Conservation (phyloP, 2,888 invertebrate genomes). For the Liodrosophila aerea region DNA sequence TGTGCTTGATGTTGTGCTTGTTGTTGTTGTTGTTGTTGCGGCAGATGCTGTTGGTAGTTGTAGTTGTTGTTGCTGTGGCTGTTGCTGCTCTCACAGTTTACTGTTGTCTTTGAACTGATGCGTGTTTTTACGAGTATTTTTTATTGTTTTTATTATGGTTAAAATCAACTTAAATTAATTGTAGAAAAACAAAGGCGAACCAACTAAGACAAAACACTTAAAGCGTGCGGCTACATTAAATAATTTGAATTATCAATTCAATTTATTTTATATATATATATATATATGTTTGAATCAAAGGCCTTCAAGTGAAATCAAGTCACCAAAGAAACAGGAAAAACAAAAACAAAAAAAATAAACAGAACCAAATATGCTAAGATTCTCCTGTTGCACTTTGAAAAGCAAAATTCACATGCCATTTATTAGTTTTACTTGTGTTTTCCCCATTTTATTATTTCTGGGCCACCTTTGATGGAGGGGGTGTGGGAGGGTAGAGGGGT, state of each 20-base stretch:
- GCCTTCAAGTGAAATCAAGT: slow-evolving; percentile 33
- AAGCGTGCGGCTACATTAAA: slow-evolving; percentile 74
- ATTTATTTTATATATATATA: no score
- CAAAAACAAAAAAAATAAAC: slow-evolving; percentile 17
- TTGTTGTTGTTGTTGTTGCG: slow-evolving; percentile 24
- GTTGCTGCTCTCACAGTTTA: slow-evolving; percentile 25
- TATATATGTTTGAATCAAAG: no score
- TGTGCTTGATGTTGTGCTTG: slow-evolving; percentile 16
- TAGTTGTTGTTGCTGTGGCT: slow-evolving; percentile 21
- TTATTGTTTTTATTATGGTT: slow-evolving; percentile 5
- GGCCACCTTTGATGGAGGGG: slow-evolving; percentile 6
- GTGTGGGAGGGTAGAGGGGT: not conserved
- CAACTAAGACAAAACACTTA: slow-evolving; percentile 47
- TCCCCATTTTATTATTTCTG: slow-evolving; percentile 31
- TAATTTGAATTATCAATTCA: slow-evolving; percentile 32
- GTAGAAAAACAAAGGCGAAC: slow-evolving; percentile 14
- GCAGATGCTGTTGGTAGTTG: no score
- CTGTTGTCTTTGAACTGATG: slow-evolving; percentile 4
- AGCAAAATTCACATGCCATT: slow-evolving; percentile 79
- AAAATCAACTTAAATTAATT: slow-evolving; percentile 19
- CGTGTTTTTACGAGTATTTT: slow-evolving; percentile 14
- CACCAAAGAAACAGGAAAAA: slow-evolving; percentile 23
- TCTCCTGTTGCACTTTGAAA: slow-evolving; percentile 66
- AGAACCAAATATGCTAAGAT: slow-evolving; percentile 21
- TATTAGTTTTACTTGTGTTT: slow-evolving; percentile 29